These are phyloP conservation scores for Limnephilus rhombicus DNA, from an alignment of 2,888 invertebrate species.

Conservation along the genomic window DNA sequence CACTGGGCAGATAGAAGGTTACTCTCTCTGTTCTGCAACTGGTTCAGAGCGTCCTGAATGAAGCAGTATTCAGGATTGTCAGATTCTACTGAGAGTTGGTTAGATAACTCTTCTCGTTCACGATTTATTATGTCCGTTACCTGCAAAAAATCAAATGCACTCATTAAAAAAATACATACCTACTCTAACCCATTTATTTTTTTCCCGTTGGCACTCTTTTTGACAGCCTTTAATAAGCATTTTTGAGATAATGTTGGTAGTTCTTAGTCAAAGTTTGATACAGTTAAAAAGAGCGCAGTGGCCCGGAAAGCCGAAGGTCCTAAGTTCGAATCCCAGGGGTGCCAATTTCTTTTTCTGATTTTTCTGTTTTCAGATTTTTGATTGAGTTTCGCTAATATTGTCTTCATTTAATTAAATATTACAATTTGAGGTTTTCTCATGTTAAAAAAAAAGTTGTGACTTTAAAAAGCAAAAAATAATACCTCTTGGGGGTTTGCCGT, in stretches of 20 bases:
- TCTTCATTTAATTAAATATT: no score
- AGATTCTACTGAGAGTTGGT: slow-evolving; percentile 82
- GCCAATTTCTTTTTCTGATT: no score
- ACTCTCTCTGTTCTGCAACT: slow-evolving; percentile 77
- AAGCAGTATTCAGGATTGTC: slow-evolving; percentile 91
- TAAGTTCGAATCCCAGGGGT: no score
- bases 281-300: no score
- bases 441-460: no score
- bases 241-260: background rate
- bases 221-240: background rate
- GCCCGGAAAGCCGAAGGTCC: no score
- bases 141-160: slow-evolving; percentile 69
- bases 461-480: slow-evolving; percentile 21
- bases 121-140: slow-evolving; percentile 84
- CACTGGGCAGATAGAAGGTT: slow-evolving; percentile 10
- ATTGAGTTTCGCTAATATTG: no score
- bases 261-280: no score
- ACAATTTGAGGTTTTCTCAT: no score
- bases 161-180: background rate
- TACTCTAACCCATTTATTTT: slow-evolving; percentile 61
- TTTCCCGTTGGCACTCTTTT: background rate
- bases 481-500: slow-evolving; percentile 84
- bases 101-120: slow-evolving; percentile 83
- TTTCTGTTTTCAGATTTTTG: no score
- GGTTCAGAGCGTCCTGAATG: slow-evolving; percentile 88